phyloP scores from a whole-genome alignment of 2,888 invertebrate genomes.

The Cheilosia variabilis region DNA sequence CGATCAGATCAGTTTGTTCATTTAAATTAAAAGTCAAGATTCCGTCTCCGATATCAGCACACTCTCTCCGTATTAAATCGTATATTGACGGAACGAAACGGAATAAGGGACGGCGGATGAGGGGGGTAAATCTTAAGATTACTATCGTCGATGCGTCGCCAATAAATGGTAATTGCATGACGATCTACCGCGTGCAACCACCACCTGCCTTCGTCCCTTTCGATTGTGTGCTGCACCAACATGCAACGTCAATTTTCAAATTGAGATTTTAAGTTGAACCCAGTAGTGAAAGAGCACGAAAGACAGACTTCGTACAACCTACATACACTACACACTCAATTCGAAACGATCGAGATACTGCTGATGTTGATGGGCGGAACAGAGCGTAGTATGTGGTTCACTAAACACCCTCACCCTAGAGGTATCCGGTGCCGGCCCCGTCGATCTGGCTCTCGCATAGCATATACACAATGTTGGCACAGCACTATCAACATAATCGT shows the following conservation, averaged over 20 bases:
- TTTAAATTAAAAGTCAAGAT: slow-evolving; percentile 57
- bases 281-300: slow-evolving; percentile 6
- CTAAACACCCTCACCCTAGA: slow-evolving; percentile 69
- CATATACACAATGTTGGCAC: slow-evolving; percentile 44
- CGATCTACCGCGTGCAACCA: slow-evolving; percentile 32
- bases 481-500: slow-evolving; percentile 56
- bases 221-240: slow-evolving; percentile 29
- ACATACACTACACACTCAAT: slow-evolving; percentile 7
- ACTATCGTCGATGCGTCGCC: slow-evolving; percentile 57
- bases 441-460: slow-evolving; percentile 59
- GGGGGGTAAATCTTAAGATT: slow-evolving; percentile 32
- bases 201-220: slow-evolving; percentile 35
- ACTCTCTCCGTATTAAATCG: slow-evolving; percentile 33
- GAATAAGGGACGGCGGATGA: slow-evolving; percentile 18
- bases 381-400: slow-evolving; percentile 53
- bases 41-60: slow-evolving; percentile 40
- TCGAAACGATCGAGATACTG: slow-evolving; percentile 48
- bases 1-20: slow-evolving; percentile 44
- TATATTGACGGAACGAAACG: slow-evolving; percentile 9
- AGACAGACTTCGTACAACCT: slow-evolving; percentile 21
- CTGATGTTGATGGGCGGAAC: slow-evolving; percentile 65
- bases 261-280: slow-evolving; percentile 55
- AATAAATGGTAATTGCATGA: slow-evolving; percentile 54
- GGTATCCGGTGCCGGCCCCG: slow-evolving; percentile 45
- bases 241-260: slow-evolving; percentile 60